These are phyloP conservation scores for Pachyramphus minor DNA, from an alignment of 2,113 vertebrate genomes.

Conservation along the genomic window DNA sequence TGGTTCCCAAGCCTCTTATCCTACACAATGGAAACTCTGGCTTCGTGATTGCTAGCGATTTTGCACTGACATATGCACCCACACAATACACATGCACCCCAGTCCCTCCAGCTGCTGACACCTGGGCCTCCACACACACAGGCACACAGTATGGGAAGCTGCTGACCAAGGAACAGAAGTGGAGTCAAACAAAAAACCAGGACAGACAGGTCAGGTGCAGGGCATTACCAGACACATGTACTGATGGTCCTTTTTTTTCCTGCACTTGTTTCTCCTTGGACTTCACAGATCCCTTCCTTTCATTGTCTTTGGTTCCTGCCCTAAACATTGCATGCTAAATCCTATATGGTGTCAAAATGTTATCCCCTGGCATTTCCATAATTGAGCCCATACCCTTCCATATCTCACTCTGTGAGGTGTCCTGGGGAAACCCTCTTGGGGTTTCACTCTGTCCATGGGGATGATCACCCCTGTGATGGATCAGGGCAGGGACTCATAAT, in stretches of 20 bases:
- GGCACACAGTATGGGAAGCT: not conserved
- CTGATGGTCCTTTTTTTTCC: not conserved
- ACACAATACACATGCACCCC: not conserved
- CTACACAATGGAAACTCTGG: not conserved
- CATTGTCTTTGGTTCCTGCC: not conserved
- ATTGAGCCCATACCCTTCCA: not conserved
- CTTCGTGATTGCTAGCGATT: not conserved
- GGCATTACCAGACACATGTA: not conserved
- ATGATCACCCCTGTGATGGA: not conserved
- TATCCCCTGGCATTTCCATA: not conserved
- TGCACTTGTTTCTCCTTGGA: not conserved
- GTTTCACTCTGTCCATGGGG: not conserved
- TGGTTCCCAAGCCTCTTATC: not conserved
- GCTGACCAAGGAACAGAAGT: not conserved
- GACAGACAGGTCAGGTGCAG: not conserved
- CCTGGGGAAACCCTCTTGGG: rapidly evolving
- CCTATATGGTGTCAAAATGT: not conserved
- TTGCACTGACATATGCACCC: too few relatives aligned
- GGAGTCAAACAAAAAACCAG: not conserved
- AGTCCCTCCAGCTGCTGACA: not conserved
- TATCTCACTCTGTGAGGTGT: not conserved
- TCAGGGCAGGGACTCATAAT: not conserved
- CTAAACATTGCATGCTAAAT: not conserved
- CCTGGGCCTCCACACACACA: not conserved
- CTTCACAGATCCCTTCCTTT: not conserved